These are phyloP conservation scores for Pocillopora meandrina DNA, from an alignment of 92 coral and sea anemone genomes.

Conservation along the genomic window DNA sequence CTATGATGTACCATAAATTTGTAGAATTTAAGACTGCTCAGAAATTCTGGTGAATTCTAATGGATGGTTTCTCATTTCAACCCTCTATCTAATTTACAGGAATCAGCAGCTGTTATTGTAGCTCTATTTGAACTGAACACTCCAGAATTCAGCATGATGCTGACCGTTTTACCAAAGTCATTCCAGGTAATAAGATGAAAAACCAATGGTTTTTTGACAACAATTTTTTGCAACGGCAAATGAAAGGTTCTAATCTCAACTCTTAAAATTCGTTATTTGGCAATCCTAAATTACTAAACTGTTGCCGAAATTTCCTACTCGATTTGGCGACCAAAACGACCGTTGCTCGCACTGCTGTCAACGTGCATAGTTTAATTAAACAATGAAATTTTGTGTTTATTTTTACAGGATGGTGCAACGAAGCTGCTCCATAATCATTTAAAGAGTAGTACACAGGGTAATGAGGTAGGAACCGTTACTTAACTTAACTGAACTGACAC, in stretches of 20 bases:
- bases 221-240: neutral
- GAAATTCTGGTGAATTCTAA: neutral
- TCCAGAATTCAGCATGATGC: constrained; percentile 98
- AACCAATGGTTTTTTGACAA: neutral
- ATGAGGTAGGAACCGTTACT: constrained; percentile 54
- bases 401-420: constrained; percentile 93
- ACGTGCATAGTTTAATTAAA: neutral
- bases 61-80: neutral
- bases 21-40: neutral
- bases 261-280: too few species aligned
- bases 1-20: neutral
- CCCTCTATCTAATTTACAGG: constrained; percentile 47
- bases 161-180: constrained; percentile 91
- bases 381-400: neutral
- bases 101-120: constrained; percentile 95
- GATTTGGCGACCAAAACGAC: too few species aligned
- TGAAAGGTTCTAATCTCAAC: too few species aligned
- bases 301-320: too few species aligned
- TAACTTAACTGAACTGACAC: neutral
- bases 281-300: too few species aligned
- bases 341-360: too few species aligned
- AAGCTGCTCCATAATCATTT: constrained; percentile 93
- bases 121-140: constrained; percentile 96
- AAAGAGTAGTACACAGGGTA: constrained; percentile 84
- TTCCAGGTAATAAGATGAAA: constrained; percentile 78